These are phyloP conservation scores for Papilio polyxenes DNA, from an alignment of 1,140 invertebrate species.

Conservation along the genomic window DNA sequence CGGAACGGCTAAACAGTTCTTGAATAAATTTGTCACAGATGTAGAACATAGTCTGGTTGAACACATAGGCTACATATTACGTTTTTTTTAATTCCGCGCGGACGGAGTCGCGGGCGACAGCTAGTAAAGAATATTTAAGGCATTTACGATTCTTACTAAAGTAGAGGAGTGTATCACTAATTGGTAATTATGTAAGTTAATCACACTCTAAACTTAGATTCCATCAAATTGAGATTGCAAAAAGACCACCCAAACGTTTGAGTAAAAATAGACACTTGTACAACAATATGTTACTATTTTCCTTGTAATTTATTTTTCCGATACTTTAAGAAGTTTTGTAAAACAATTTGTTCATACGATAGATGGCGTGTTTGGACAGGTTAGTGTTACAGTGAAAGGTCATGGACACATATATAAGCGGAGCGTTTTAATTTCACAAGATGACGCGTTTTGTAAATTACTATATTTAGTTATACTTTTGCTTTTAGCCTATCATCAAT, in stretches of 20 bases:
- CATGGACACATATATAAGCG: not conserved
- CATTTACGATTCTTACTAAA: no score
- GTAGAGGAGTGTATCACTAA: no score
- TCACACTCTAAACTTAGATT: not conserved
- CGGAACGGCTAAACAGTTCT: no score
- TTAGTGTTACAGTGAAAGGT: slow-evolving; percentile 34
- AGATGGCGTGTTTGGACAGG: slow-evolving; percentile 37
- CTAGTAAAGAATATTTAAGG: no score
- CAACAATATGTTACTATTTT: not conserved
- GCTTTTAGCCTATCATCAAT: not conserved
- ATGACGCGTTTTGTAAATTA: not conserved
- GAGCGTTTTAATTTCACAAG: slow-evolving; percentile 7
- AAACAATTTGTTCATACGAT: slow-evolving; percentile 14
- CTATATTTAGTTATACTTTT: not conserved
- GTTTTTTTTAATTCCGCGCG: no score
- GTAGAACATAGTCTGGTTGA: no score
- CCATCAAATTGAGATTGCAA: not conserved
- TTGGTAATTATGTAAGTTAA: not conserved
- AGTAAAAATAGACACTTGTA: not conserved
- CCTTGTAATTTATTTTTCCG: not conserved
- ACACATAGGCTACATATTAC: no score
- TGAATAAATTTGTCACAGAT: no score
- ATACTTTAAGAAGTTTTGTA: not conserved
- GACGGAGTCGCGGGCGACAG: no score
- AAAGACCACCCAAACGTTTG: not conserved